Conservation (phyloP, 1,140 invertebrate species). For the Eriocheir sinensis region DNA sequence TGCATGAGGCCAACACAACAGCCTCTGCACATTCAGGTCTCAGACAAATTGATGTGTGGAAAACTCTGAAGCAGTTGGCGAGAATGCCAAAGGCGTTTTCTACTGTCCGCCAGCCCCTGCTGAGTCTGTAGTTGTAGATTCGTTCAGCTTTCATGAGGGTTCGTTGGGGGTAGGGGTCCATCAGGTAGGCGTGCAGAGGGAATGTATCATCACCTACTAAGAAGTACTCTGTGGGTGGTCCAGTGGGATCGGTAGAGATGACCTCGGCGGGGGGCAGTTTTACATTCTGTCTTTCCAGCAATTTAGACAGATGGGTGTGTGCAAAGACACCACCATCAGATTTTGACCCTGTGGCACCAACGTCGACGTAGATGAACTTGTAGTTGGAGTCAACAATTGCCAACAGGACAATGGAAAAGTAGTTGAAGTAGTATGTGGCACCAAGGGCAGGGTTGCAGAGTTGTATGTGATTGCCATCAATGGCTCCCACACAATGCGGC, state of each 20-base stretch:
- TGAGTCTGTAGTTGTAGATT: conserved; percentile 34
- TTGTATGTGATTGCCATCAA: neutral
- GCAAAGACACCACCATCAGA: conserved; percentile 26
- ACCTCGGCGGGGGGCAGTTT: neutral
- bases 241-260: neutral
- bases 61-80: conserved; percentile 4
- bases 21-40: neutral
- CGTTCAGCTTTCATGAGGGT: neutral
- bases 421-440: neutral
- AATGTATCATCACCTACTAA: conserved; percentile 51
- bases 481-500: neutral
- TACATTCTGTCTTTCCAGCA: neutral
- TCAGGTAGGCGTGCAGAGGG: neutral
- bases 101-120: neutral
- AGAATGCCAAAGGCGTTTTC: conserved; percentile 42
- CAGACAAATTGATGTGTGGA: neutral
- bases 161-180: neutral
- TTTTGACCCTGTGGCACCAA: conserved; percentile 12
- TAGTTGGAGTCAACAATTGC: conserved; percentile 17
- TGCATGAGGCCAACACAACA: too few species aligned
- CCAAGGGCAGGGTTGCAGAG: neutral
- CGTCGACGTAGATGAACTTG: conserved; percentile 27
- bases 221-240: neutral
- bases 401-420: neutral
- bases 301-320: neutral